Evolutionary conservation across 23 tunicate genomes (phyloP), one percentile per base, ranked within the genome.

Genomic region (Clavelina lepadiformis): DNA sequence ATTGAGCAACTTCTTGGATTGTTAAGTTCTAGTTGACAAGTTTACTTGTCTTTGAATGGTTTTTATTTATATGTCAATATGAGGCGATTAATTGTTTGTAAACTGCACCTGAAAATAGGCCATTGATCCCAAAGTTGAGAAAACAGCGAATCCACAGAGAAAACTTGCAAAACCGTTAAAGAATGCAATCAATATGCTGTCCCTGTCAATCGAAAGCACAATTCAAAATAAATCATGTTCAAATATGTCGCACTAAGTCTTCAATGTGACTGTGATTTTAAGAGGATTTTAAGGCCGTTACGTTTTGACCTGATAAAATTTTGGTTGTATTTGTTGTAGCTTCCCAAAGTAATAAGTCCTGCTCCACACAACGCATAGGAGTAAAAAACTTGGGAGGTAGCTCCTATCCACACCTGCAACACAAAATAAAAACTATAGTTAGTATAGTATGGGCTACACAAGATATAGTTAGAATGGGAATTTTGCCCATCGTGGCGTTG

Each of bases 351-450:
- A 3, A 53, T 19, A 5, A 72, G 24, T 2, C 36, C 65, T 3
- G 72, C 73, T 31, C 28, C 19, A 28, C 73, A 38, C 0, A 71
- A 11, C 2, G 63, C 69, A 38, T 33, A 28, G 1, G 87, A 80
- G 41, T 58, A 80, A 2, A 72, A 25, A 13, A 72, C 78, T 63
- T 80, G 87, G 47, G 78, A 45, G 23, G 80, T 59, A 5, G 87
- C 87, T 24, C 63, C 69, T 3, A 62, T 38, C 87, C 87, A 80
- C 28, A 80, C 87, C 87, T 80, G 5, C 33, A 75, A 25, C 5
- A 49, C n/a, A n/a, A n/a, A n/a, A n/a, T n/a, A n/a, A n/a, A n/a
- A n/a, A n/a, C n/a, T n/a, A n/a, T n/a, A n/a, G n/a, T n/a, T n/a
- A n/a, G n/a, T n/a, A n/a, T n/a, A n/a, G n/a, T n/a, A n/a, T n/a